A percentile compares a stretch with the other conserved stretches of the same genome.
These are phyloP conservation scores for Australoheros scitulus DNA, from an alignment of 2,113 vertebrate genomes.

Conservation along the genomic window DNA sequence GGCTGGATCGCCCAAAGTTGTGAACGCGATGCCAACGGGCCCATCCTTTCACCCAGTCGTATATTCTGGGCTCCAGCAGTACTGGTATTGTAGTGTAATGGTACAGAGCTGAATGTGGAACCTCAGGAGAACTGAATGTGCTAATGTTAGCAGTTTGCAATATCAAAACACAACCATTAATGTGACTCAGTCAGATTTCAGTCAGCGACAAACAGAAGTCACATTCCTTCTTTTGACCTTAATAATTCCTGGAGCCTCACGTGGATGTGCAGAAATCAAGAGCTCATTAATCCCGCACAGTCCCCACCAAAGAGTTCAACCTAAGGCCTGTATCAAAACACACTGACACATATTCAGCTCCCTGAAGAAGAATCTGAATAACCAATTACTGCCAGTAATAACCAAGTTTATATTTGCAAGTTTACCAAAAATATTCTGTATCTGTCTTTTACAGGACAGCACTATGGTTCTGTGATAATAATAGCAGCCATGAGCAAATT, in stretches of 20 bases:
- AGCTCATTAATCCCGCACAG: not conserved
- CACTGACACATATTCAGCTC: not conserved
- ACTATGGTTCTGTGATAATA: no score
- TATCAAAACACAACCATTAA: not conserved
- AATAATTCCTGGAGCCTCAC: not conserved
- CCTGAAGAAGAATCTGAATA: not conserved
- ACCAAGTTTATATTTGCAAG: no score
- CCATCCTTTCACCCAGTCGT: not conserved
- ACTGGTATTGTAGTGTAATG: not conserved
- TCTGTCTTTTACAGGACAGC: no score
- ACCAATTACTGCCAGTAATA: no score
- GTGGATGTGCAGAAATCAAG: not conserved
- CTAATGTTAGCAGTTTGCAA: not conserved
- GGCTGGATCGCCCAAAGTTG: not conserved
- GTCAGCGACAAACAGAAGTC: not conserved
- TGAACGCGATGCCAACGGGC: not conserved
- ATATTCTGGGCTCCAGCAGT: not conserved
- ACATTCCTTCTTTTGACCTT: constrained; percentile 5
- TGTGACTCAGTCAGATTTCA: not conserved
- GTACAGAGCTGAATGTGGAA: not conserved
- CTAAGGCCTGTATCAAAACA: not conserved
- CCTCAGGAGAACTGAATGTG: not conserved
- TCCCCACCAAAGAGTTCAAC: not conserved
- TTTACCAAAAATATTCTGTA: no score
- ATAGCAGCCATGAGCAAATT: no score